These are phyloP conservation scores for Echinarachnius parma DNA, from an alignment of 53 echinoderm and acorn worm species.

Conservation along the genomic window DNA sequence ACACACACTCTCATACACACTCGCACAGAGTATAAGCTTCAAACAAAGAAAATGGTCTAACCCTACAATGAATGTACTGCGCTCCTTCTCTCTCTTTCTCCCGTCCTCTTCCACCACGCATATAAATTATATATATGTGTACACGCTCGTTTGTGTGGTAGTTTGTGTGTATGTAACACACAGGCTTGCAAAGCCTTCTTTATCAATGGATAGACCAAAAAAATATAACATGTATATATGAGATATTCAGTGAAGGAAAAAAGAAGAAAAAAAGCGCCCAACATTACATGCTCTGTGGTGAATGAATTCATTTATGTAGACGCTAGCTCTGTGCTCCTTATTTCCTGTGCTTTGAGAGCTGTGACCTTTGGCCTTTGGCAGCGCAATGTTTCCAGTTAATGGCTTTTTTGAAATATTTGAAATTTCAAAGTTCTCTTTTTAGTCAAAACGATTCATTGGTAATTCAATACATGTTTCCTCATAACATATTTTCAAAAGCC, in stretches of 20 bases:
- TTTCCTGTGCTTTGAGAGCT: slow-evolving; percentile 6
- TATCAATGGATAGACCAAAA: slow-evolving; percentile 36
- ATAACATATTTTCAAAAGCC: too few relatives aligned
- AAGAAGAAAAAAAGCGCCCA: neutral
- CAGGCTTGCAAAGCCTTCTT: slow-evolving; percentile 21
- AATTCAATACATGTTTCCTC: slow-evolving; percentile 33
- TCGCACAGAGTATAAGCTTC: slow-evolving; percentile 23
- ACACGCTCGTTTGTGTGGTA: too few relatives aligned
- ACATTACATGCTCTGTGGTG: neutral
- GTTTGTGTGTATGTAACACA: too few relatives aligned
- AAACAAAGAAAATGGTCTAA: too few relatives aligned
- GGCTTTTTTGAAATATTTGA: too few relatives aligned
- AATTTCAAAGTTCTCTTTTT: too few relatives aligned
- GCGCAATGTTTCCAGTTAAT: slow-evolving; percentile 23
- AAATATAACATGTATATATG: slow-evolving; percentile 39
- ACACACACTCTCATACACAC: slow-evolving; percentile 12
- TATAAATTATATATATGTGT: too few relatives aligned
- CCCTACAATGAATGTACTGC: too few relatives aligned
- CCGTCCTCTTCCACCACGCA: too few relatives aligned
- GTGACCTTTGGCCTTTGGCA: slow-evolving; percentile 9
- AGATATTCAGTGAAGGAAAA: slow-evolving; percentile 7
- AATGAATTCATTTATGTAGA: slow-evolving; percentile 7
- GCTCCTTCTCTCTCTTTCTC: too few relatives aligned
- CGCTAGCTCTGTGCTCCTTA: neutral
- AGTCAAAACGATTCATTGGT: too few relatives aligned